Evolutionary conservation across 1,140 invertebrate genomes (phyloP).

Genomic region (Lasaia peninsularis): DNA sequence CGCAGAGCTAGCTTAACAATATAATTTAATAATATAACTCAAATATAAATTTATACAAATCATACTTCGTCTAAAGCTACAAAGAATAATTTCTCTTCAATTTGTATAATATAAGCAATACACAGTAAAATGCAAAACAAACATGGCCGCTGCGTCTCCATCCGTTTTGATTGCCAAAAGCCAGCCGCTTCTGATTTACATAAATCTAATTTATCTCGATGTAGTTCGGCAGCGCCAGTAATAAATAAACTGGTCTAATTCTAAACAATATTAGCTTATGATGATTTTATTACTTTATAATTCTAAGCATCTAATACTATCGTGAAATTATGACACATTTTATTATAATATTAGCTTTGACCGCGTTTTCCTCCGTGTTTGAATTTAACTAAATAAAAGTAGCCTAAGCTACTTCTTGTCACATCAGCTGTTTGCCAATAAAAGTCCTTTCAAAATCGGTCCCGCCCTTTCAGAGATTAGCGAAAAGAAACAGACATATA

Average conservation of each 20-base stretch:
- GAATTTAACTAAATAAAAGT: no score
- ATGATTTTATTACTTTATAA: not conserved
- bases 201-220: slow-evolving; percentile 41
- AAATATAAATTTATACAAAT: not conserved
- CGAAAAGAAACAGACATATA: no score
- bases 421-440: no score
- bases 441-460: no score
- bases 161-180: slow-evolving; percentile 30
- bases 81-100: not conserved
- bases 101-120: not conserved
- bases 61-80: not conserved
- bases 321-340: no score
- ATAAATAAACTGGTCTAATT: slow-evolving; percentile 15
- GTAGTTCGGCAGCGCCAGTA: slow-evolving; percentile 4
- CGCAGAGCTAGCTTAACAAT: no score
- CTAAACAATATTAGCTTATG: slow-evolving; percentile 1
- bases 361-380: no score
- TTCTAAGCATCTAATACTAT: no score
- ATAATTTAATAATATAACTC: no score
- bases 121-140: slow-evolving; percentile 2
- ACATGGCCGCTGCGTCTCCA: slow-evolving; percentile 21
- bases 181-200: slow-evolving; percentile 31
- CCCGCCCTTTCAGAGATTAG: no score
- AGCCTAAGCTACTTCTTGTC: no score
- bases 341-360: no score